A percentile compares a stretch with the other conserved stretches of the same genome.
These are phyloP conservation scores for Strigamia transsilvanica DNA, from an alignment of 2,888 invertebrate genomes.

Conservation along the genomic window DNA sequence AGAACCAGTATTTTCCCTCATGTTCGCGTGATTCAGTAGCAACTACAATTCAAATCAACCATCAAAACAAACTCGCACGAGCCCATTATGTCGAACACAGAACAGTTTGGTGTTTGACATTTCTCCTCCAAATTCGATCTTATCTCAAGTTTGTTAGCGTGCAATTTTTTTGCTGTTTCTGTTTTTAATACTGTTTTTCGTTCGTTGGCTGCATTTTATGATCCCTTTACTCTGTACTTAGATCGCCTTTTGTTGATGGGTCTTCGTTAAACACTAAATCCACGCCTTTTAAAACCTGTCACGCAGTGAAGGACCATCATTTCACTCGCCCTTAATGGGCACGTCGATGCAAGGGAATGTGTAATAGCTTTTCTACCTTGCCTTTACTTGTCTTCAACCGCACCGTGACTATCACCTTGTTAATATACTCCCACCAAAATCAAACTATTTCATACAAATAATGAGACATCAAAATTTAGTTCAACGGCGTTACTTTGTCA, in stretches of 20 bases:
- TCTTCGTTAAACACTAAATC: slow-evolving; percentile 48
- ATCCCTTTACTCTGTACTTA: slow-evolving; percentile 44
- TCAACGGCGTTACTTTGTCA: not conserved
- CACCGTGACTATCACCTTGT: slow-evolving; percentile 34
- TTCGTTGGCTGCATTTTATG: slow-evolving; percentile 41
- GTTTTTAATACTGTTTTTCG: slow-evolving; percentile 42
- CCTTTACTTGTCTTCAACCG: slow-evolving; percentile 14
- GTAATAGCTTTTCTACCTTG: slow-evolving; percentile 12
- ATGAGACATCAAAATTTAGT: not conserved
- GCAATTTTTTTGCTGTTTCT: slow-evolving; percentile 31
- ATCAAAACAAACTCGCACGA: slow-evolving; percentile 37
- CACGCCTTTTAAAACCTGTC: slow-evolving; percentile 47
- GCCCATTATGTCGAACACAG: slow-evolving; percentile 44
- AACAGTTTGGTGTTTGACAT: slow-evolving; percentile 36
- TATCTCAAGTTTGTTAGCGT: slow-evolving; percentile 49
- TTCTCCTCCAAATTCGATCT: slow-evolving; percentile 13
- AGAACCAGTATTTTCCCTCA: not conserved
- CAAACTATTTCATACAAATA: not conserved
- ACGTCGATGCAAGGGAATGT: slow-evolving; percentile 18
- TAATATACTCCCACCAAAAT: not conserved
- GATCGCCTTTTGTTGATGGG: slow-evolving; percentile 40
- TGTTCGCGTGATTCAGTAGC: slow-evolving; percentile 28
- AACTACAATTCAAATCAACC: slow-evolving; percentile 12
- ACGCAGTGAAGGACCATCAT: slow-evolving; percentile 47
- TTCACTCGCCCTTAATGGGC: slow-evolving; percentile 34